Conservation (phyloP, 1,140 invertebrate species). For the Tetragonula clypearis region DNA sequence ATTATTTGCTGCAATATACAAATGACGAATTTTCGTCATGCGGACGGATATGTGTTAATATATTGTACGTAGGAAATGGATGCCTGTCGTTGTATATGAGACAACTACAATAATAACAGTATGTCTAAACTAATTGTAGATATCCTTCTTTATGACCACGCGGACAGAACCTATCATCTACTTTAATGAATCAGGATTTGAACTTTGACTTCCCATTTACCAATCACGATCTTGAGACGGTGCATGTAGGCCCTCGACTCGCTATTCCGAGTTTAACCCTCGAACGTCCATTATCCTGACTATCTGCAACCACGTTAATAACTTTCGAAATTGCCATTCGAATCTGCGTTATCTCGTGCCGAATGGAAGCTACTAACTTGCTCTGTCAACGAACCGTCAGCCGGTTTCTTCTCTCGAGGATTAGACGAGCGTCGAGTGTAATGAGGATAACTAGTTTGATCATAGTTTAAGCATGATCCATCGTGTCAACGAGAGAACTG, state of each 20-base stretch:
- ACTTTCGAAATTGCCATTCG: neutral
- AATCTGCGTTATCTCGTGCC: too few relatives aligned
- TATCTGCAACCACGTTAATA: neutral
- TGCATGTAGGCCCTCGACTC: neutral
- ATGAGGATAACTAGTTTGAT: neutral
- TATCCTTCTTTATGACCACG: neutral
- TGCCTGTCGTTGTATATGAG: too few relatives aligned
- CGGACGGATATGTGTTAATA: too few relatives aligned
- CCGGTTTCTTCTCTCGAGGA: neutral
- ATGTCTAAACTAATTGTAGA: too few relatives aligned
- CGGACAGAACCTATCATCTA: neutral
- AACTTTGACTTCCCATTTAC: slow-evolving; percentile 8
- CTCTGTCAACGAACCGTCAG: neutral
- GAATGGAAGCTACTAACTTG: neutral
- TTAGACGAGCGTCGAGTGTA: neutral
- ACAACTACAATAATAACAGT: too few relatives aligned
- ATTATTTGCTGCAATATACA: too few relatives aligned
- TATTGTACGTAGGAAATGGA: too few relatives aligned
- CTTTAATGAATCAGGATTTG: neutral
- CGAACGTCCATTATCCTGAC: neutral
- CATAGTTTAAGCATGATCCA: slow-evolving; percentile 11
- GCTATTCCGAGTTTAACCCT: neutral
- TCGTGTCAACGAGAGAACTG: slow-evolving; percentile 35
- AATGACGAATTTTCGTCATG: too few relatives aligned
- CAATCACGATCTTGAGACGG: neutral